phyloP scores from a whole-genome alignment of 2,888 invertebrate genomes.

The Drosophila flavopinicola region DNA sequence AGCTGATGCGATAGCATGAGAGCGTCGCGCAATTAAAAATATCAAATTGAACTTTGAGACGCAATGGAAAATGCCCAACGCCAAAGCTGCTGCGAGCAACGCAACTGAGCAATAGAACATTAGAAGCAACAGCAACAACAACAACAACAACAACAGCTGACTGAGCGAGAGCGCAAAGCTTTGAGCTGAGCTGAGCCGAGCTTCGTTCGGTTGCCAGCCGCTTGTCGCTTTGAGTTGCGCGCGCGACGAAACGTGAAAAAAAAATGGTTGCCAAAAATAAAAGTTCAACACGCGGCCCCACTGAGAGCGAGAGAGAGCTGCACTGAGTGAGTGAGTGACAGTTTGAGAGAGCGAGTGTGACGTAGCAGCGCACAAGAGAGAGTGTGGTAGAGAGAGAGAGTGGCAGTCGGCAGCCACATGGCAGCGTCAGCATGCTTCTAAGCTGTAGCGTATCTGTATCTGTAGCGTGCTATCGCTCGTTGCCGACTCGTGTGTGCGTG shows the following conservation, averaged over 20 bases:
- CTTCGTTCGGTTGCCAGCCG: conserved; percentile 15
- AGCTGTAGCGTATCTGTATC: conserved; percentile 32
- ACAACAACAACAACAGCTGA: neutral
- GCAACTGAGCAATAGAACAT: conserved; percentile 42
- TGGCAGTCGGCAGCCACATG: conserved; percentile 33
- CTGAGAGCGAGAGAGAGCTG: conserved; percentile 2
- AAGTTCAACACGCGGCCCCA: conserved; percentile 60
- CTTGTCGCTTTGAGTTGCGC: conserved; percentile 60
- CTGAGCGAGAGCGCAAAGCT: conserved; percentile 23
- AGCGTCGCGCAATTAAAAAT: conserved; percentile 50
- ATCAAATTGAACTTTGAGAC: conserved; percentile 75
- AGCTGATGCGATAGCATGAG: conserved; percentile 8
- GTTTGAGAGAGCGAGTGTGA: conserved; percentile 9
- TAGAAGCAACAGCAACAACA: conserved; percentile 23
- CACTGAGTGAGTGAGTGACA: conserved; percentile 25
- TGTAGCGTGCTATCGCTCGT: conserved; percentile 18
- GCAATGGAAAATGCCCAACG: conserved; percentile 76
- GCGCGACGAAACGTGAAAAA: conserved; percentile 49
- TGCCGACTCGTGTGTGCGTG: conserved; percentile 14
- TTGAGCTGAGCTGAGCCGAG: conserved; percentile 26
- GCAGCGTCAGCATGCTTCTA: conserved; percentile 37
- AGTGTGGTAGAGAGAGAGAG: conserved; percentile 17
- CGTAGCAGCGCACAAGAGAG: neutral
- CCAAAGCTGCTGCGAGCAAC: conserved; percentile 40
- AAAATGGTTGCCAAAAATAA: conserved; percentile 71